Conservation (phyloP, 2,113 vertebrate genomes). For the Indicator indicator region DNA sequence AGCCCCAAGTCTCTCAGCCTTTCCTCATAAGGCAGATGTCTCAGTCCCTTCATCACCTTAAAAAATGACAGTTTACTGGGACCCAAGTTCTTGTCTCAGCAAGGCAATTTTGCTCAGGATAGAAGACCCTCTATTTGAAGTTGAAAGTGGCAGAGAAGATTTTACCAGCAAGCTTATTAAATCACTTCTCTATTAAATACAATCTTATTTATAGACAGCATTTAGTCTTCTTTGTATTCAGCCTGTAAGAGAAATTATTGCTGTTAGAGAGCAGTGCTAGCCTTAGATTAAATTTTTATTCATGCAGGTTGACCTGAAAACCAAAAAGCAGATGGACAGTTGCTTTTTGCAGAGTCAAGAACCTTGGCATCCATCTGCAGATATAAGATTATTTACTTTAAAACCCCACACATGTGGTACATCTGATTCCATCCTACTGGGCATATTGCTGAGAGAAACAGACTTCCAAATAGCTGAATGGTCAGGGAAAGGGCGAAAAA, state of each 20-base stretch:
- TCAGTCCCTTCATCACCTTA: no score
- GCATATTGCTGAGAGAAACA: background rate
- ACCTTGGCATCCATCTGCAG: background rate
- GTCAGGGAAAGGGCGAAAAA: background rate
- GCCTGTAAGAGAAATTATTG: conserved; percentile 32
- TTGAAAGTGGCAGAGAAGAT: background rate
- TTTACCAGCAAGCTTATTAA: conserved; percentile 29
- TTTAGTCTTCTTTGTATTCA: conserved; percentile 48
- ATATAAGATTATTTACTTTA: background rate
- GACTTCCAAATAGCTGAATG: background rate
- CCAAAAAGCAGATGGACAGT: background rate
- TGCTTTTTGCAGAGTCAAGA: background rate
- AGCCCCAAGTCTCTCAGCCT: no score
- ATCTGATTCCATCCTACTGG: background rate
- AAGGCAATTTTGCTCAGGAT: background rate
- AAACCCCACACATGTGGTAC: background rate
- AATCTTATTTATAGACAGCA: conserved; percentile 27
- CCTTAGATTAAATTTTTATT: conserved; percentile 55
- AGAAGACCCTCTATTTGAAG: background rate
- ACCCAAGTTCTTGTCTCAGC: background rate
- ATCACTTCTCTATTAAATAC: conserved; percentile 21
- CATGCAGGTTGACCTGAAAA: background rate
- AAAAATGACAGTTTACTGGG: background rate
- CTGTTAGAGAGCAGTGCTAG: background rate
- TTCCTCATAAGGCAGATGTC: no score